Conservation (phyloP, 2,113 vertebrate genomes). For the Illadopsis cleaveri region DNA sequence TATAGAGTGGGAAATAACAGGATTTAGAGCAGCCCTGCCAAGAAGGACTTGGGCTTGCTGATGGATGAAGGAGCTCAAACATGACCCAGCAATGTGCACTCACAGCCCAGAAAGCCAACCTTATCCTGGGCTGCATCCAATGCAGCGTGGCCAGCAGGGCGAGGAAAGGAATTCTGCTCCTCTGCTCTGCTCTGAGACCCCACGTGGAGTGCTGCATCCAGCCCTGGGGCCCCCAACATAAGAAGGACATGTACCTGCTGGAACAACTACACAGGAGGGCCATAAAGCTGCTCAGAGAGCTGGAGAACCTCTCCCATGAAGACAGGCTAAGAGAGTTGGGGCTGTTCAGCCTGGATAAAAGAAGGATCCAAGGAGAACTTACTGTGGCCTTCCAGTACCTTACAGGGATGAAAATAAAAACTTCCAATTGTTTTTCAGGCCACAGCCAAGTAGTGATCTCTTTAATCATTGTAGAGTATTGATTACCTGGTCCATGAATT, state of each 20-base stretch:
- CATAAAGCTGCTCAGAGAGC: neutral
- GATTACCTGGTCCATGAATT: neutral
- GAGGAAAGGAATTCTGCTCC: accelerated
- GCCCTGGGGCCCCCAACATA: accelerated
- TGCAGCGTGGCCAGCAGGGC: accelerated
- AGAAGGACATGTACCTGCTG: neutral
- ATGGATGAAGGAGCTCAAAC: neutral
- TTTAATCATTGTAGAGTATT: neutral
- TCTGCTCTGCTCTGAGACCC: neutral
- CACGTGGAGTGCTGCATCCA: neutral
- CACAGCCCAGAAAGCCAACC: accelerated
- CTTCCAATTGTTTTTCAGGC: neutral
- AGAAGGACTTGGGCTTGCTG: neutral
- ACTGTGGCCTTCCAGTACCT: neutral
- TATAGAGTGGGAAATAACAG: neutral
- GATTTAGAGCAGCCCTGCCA: neutral
- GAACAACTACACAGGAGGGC: neutral
- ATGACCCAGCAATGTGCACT: accelerated
- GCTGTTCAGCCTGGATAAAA: neutral
- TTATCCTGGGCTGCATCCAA: neutral
- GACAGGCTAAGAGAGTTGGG: neutral
- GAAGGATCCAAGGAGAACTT: neutral
- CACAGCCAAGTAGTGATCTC: neutral
- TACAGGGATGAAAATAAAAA: neutral
- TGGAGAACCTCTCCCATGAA: neutral